Evolutionary conservation across 2,113 vertebrate genomes (phyloP).

Genomic region (Lophochroa leadbeateri): DNA sequence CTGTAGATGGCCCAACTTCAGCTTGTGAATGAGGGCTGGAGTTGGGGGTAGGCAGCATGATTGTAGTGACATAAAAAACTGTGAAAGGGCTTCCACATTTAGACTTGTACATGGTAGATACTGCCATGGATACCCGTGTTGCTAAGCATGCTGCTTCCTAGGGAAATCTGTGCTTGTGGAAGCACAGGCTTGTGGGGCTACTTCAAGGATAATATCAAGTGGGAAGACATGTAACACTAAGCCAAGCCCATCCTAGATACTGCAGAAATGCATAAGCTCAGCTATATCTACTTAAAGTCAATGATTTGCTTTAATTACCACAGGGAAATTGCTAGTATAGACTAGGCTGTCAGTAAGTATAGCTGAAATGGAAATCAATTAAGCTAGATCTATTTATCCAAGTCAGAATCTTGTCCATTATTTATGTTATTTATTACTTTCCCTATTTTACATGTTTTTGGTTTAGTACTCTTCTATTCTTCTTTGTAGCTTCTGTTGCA

Average conservation of each 20-base stretch:
- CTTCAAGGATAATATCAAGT: not conserved
- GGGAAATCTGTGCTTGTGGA: not conserved
- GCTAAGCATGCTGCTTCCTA: slow-evolving; percentile 21
- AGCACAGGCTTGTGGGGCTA: not conserved
- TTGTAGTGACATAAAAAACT: not conserved
- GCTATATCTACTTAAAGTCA: not conserved
- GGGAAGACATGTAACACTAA: not conserved
- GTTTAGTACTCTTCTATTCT: not conserved
- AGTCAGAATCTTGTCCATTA: not conserved
- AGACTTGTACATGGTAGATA: not conserved
- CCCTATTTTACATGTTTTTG: not conserved
- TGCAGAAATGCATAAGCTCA: not conserved
- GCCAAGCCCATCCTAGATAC: not conserved
- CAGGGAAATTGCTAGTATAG: not conserved
- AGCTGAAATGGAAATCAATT: not conserved
- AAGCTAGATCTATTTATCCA: not conserved
- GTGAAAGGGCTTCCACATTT: slow-evolving; percentile 38
- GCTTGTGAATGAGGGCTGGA: not conserved
- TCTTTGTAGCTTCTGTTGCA: not conserved
- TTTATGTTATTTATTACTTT: not conserved
- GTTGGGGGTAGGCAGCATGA: not conserved
- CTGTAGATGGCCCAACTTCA: fast-evolving
- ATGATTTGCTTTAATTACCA: not conserved
- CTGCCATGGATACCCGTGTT: slow-evolving; percentile 17
- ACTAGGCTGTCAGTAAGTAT: not conserved